Evolutionary conservation across 2,888 invertebrate genomes (phyloP).

Genomic region (Lochmaea capreae): DNA sequence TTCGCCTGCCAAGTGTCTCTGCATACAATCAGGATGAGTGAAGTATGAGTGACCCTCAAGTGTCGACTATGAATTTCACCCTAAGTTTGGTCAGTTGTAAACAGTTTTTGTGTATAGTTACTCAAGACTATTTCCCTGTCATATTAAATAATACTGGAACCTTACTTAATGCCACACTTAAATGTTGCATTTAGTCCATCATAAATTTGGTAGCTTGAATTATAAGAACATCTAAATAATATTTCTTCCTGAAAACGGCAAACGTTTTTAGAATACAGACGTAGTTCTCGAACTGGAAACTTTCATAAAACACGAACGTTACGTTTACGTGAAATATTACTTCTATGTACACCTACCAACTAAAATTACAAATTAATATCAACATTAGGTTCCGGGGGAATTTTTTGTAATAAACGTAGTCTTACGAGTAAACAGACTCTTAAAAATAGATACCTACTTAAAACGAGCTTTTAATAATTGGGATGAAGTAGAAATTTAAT

Average conservation of each 20-base stretch:
- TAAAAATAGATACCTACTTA: background rate
- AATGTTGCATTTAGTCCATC: slow-evolving; percentile 16
- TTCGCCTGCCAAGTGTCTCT: no score
- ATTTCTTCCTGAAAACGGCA: slow-evolving; percentile 28
- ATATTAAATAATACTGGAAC: no score
- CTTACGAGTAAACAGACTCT: background rate
- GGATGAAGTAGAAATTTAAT: background rate
- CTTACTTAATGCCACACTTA: background rate
- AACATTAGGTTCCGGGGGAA: background rate
- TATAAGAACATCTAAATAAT: slow-evolving; percentile 30
- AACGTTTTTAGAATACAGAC: slow-evolving; percentile 31
- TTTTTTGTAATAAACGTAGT: background rate
- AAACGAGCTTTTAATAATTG: background rate
- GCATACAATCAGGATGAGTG: no score
- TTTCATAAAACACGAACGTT: slow-evolving; percentile 35
- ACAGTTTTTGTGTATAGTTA: no score
- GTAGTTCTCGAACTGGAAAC: slow-evolving; percentile 16
- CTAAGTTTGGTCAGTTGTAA: no score
- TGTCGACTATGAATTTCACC: no score
- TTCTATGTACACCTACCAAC: slow-evolving; percentile 22
- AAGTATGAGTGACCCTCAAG: no score
- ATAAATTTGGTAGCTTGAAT: slow-evolving; percentile 25
- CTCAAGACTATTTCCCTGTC: no score
- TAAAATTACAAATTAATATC: slow-evolving; percentile 28
- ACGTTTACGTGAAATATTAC: slow-evolving; percentile 33